These are phyloP conservation scores for Aptenodytes forsteri DNA, from an alignment of 2,113 vertebrate species.

Conservation along the genomic window DNA sequence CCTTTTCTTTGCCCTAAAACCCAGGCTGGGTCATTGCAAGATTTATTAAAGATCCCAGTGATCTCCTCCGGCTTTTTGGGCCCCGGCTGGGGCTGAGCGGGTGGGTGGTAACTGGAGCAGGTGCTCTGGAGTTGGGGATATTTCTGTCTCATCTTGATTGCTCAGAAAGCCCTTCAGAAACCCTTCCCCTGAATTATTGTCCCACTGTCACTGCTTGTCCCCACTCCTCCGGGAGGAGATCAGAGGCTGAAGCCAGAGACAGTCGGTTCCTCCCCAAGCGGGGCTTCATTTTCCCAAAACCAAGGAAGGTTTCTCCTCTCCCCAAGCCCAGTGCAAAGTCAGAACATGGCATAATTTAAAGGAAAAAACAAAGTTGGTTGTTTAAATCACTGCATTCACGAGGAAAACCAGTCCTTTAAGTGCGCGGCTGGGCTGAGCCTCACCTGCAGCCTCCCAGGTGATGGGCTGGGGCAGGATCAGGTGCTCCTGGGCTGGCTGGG, in stretches of 20 bases:
- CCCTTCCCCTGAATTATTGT: not conserved
- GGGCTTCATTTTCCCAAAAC: not conserved
- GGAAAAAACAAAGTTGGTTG: rapidly evolving
- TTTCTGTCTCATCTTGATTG: not conserved
- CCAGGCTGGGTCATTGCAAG: not conserved
- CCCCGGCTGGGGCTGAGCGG: rapidly evolving
- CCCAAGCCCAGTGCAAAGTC: not conserved
- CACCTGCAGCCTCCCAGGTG: not conserved
- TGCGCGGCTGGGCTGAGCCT: rapidly evolving
- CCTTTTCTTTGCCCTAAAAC: not conserved
- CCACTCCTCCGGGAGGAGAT: not conserved
- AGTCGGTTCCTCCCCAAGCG: rapidly evolving
- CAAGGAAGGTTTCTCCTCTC: not conserved
- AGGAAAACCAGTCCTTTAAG: not conserved
- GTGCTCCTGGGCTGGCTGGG: not conserved
- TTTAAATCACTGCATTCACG: not conserved
- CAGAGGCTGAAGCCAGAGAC: not conserved
- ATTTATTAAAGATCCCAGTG: not conserved
- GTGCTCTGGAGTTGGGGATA: not conserved
- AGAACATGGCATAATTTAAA: not conserved
- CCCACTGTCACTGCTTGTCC: not conserved
- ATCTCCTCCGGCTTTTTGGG: rapidly evolving
- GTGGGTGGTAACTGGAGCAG: not conserved
- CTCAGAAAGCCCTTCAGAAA: not conserved
- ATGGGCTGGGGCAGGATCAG: not conserved